Percentiles rank a stretch among this genome's conserved stretches.
Conservation (phyloP, 1,140 invertebrate genomes). For the Leucophenga varia region DNA sequence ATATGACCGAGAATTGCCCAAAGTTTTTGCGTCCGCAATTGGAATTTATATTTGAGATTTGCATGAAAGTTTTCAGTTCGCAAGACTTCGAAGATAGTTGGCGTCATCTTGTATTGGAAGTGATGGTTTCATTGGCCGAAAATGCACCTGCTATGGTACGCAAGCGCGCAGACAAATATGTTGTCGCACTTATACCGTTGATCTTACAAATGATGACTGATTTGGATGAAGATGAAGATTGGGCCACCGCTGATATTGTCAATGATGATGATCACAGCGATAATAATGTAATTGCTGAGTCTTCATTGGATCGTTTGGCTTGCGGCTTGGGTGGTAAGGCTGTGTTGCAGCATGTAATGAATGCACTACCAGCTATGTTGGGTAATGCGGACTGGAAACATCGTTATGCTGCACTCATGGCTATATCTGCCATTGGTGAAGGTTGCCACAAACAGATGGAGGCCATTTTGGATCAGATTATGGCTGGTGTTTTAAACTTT, state of each 20-base stretch:
- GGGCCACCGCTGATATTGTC: slow-evolving; percentile 77
- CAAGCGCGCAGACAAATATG: slow-evolving; percentile 81
- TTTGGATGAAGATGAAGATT: slow-evolving; percentile 83
- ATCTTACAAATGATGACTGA: slow-evolving; percentile 97
- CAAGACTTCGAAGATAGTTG: slow-evolving; percentile 78
- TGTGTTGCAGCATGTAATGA: slow-evolving; percentile 85
- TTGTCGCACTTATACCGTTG: slow-evolving; percentile 75
- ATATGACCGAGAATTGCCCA: slow-evolving; percentile 88
- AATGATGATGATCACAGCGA: slow-evolving; percentile 84
- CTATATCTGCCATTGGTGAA: slow-evolving; percentile 96
- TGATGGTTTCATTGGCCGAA: slow-evolving; percentile 92
- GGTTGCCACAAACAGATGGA: slow-evolving; percentile 99
- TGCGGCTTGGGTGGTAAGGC: slow-evolving; percentile 95
- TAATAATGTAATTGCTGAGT: slow-evolving; percentile 93
- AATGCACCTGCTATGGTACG: slow-evolving; percentile 93
- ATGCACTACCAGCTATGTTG: slow-evolving; percentile 85
- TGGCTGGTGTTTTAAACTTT: slow-evolving; percentile 86
- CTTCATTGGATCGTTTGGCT: slow-evolving; percentile 92
- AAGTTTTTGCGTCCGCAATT: slow-evolving; percentile 89
- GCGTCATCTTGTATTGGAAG: slow-evolving; percentile 89
- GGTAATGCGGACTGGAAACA: slow-evolving; percentile 80
- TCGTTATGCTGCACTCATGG: slow-evolving; percentile 96
- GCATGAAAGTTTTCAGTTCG: slow-evolving; percentile 82
- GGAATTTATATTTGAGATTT: slow-evolving; percentile 84
- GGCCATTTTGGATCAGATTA: slow-evolving; percentile 83